A percentile compares a stretch with the other conserved stretches of the same genome.
These are phyloP conservation scores for Acanthornis magna DNA, from an alignment of 2,797 vertebrate species.

Conservation along the genomic window DNA sequence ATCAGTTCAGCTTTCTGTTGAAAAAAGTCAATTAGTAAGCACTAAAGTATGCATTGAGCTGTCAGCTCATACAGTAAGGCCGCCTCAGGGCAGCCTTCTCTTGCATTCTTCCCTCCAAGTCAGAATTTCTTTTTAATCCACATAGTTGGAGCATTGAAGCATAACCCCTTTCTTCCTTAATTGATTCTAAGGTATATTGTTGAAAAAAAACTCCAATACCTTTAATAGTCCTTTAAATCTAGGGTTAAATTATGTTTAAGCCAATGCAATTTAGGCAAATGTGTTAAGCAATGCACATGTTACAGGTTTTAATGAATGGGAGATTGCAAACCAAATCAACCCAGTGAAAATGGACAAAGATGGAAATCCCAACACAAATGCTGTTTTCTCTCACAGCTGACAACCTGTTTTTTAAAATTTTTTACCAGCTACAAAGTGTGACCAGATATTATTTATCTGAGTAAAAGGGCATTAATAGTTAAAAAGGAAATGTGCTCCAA, in stretches of 20 bases:
- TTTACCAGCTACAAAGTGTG: background rate
- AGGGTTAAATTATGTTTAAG: background rate
- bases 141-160: background rate
- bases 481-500: background rate
- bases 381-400: background rate
- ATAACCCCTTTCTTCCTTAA: constrained; percentile 25
- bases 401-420: background rate
- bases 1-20: background rate
- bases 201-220: background rate
- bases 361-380: background rate
- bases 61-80: background rate
- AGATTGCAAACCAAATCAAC: background rate
- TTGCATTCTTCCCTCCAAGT: background rate
- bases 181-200: background rate
- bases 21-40: background rate
- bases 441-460: background rate
- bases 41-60: constrained; percentile 8
- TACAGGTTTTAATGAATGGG: background rate
- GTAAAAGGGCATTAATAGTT: background rate
- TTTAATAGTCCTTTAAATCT: background rate
- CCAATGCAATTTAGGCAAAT: background rate
- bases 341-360: background rate
- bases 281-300: background rate
- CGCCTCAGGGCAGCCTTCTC: background rate
- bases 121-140: constrained; percentile 19